Percentiles rank a stretch among this genome's conserved stretches.
These are phyloP conservation scores for Aphidoletes aphidimyza DNA, from an alignment of 2,888 invertebrate genomes.

Conservation along the genomic window DNA sequence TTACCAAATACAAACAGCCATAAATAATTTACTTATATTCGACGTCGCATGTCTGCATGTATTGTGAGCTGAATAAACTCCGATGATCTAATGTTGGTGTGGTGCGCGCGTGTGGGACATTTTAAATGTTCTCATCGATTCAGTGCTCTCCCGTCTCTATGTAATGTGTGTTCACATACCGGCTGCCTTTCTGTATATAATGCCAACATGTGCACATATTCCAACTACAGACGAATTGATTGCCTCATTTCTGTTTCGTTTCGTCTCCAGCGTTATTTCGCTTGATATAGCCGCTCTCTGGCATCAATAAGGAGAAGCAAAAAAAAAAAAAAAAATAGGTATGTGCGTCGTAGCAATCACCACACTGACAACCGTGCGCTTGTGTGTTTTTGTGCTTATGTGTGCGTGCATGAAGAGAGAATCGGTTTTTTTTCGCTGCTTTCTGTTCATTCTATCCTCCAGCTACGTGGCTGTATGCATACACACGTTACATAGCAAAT, in stretches of 20 bases:
- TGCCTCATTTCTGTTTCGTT: not conserved
- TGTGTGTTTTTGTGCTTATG: too few species aligned
- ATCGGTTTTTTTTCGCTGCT: too few species aligned
- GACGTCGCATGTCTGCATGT: not conserved
- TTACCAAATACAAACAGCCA: constrained; percentile 9
- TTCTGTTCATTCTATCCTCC: not conserved
- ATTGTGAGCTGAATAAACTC: not conserved
- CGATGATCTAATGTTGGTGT: not conserved
- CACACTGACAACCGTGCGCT: too few species aligned
- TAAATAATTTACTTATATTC: constrained; percentile 39
- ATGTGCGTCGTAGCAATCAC: too few species aligned
- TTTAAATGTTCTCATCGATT: not conserved
- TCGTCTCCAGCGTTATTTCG: not conserved
- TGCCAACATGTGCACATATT: constrained; percentile 35
- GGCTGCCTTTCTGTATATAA: constrained; percentile 32
- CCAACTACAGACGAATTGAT: not conserved
- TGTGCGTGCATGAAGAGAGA: too few species aligned
- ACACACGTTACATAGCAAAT: not conserved
- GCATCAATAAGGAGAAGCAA: not conserved
- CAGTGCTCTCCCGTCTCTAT: not conserved
- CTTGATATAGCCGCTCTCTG: not conserved
- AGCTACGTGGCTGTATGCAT: constrained; percentile 8
- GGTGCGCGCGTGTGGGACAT: not conserved
- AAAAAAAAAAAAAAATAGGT: not conserved
- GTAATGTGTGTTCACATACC: not conserved